These are phyloP conservation scores for Urechis unicinctus DNA, from an alignment of 2,888 invertebrate species.

Conservation along the genomic window DNA sequence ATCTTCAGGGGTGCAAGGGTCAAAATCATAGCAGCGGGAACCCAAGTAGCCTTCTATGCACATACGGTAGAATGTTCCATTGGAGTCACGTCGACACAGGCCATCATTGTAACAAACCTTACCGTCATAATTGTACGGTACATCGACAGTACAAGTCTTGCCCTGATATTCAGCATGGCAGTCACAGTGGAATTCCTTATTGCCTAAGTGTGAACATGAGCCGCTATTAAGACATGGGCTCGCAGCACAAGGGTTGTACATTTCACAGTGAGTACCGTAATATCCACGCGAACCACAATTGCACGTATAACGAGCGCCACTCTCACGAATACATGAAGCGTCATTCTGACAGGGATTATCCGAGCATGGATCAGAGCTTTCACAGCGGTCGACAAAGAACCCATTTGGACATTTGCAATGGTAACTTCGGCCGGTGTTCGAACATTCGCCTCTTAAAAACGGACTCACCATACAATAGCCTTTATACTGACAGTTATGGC, in stretches of 20 bases:
- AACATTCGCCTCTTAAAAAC: slow-evolving; percentile 12
- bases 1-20: slow-evolving; percentile 12
- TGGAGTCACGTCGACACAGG: slow-evolving; percentile 6
- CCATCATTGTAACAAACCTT: slow-evolving; percentile 19
- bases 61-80: slow-evolving; percentile 10
- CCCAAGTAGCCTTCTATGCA: slow-evolving; percentile 18
- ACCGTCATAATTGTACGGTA: slow-evolving; percentile 16
- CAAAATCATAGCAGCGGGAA: slow-evolving; percentile 14
- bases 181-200: slow-evolving; percentile 5
- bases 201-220: slow-evolving; percentile 10
- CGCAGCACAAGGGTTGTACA: slow-evolving; percentile 12
- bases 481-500: slow-evolving; percentile 11
- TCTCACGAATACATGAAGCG: slow-evolving; percentile 12
- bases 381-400: slow-evolving; percentile 14
- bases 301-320: neutral
- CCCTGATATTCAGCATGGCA: slow-evolving; percentile 15
- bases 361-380: slow-evolving; percentile 17
- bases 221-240: slow-evolving; percentile 19
- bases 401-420: slow-evolving; percentile 14
- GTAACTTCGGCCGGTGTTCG: slow-evolving; percentile 4
- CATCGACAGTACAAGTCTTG: slow-evolving; percentile 9
- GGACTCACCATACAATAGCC: slow-evolving; percentile 14
- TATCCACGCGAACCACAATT: slow-evolving; percentile 3
- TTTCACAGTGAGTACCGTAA: slow-evolving; percentile 14
- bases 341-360: slow-evolving; percentile 15